Evolutionary conservation across 2,797 vertebrate species (phyloP), one percentile per base, ranked within the genome.

Genomic region (Graptemys geographica): DNA sequence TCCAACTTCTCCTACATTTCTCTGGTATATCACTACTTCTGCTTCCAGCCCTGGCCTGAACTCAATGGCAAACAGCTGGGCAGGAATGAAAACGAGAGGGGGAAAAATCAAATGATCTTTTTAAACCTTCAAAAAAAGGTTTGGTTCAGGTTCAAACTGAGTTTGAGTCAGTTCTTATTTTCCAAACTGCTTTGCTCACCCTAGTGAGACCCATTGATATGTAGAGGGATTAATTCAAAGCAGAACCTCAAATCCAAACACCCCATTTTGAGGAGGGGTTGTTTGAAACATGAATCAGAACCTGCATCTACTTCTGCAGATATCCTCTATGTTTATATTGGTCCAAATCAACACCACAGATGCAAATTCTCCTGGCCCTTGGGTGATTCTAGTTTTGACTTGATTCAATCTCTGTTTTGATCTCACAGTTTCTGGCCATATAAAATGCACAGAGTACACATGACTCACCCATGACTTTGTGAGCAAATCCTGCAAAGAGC

Each of bases 121-220:
- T 59, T 41, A n/a, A 47, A 89, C 92, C 84, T 93, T 19, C 55
- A 89, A 44, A 87, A 62, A 62, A 90, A 86, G 87, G 52, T 59
- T 89, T 8, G 0, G 8, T 86, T 90, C 92, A 94, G 95, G 84
- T 85, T 95, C 94, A 90, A 95, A 55, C 86, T 95, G 86, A 96
- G 37, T 83, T 83, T 83, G 88, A 96, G 88, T 93, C 88, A 91
- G 94, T 97, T 96, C 59, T 90, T 89, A 83, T 92, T 79, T 84
- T 97, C 90, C 92, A 95, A 96, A 96, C 91, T 95, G 95, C 84
- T 96, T 96, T 96, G 92, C 86, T 95, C 88, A 83, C 94, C 80
- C 96, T 90, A 96, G 90, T 96, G 95, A 96, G 90, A 93, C 90
- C 88, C 86, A 95, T 37, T 94, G 95, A 96, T 95, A 92, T 57